A percentile compares a stretch with the other conserved stretches of the same genome.
These are phyloP conservation scores for Melipona quadrifasciata DNA, from an alignment of 1,140 invertebrate genomes.

Conservation along the genomic window DNA sequence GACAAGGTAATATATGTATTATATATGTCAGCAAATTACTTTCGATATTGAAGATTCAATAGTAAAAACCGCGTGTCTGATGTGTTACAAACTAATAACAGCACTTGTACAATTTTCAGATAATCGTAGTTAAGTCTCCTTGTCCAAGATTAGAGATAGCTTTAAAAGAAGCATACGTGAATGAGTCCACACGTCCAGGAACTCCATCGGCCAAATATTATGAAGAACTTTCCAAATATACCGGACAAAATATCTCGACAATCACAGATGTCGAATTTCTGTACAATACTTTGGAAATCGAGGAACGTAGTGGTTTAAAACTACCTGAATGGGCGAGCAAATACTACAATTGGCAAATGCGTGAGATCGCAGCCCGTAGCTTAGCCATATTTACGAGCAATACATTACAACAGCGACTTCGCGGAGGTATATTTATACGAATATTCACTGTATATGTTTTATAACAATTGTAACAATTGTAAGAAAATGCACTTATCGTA, in stretches of 20 bases:
- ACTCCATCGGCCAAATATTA: slow-evolving; percentile 80
- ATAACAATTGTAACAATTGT: neutral
- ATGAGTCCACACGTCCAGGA: slow-evolving; percentile 63
- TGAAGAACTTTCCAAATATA: slow-evolving; percentile 84
- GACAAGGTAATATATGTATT: slow-evolving; percentile 84
- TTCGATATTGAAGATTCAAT: neutral
- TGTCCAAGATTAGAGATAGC: slow-evolving; percentile 85
- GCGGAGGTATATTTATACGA: slow-evolving; percentile 83
- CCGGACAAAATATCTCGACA: slow-evolving; percentile 85
- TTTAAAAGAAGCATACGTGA: slow-evolving; percentile 81
- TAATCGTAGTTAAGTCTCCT: slow-evolving; percentile 84
- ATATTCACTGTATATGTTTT: neutral
- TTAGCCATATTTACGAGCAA: slow-evolving; percentile 88
- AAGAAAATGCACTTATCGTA: neutral
- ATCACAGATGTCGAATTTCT: slow-evolving; percentile 87
- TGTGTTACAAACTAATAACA: too few species aligned
- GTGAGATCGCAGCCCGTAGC: slow-evolving; percentile 85
- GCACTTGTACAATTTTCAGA: slow-evolving; percentile 72
- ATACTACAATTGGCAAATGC: slow-evolving; percentile 87
- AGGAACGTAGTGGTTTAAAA: slow-evolving; percentile 84
- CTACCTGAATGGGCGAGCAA: slow-evolving; percentile 88
- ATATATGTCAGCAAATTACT: neutral
- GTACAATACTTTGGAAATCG: slow-evolving; percentile 88
- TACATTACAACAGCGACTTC: slow-evolving; percentile 87
- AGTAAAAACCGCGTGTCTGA: too few species aligned